Evolutionary conservation across 2,888 invertebrate genomes (phyloP).

Genomic region (Drosophila testacea): DNA sequence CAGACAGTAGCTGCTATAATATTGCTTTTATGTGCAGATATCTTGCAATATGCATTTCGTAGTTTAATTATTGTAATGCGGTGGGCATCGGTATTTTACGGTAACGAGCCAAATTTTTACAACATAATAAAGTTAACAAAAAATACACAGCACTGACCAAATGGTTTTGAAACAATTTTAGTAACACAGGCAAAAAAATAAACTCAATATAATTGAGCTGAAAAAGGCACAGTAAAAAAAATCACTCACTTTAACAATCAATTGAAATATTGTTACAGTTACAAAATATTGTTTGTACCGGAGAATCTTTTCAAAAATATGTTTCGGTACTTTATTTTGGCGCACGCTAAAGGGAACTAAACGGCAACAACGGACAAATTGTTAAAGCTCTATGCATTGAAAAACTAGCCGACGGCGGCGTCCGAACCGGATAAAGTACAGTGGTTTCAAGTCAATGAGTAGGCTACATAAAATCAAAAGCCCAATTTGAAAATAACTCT

Average conservation of each 20-base stretch:
- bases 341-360: conserved; percentile 73
- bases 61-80: no score
- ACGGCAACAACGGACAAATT: conserved; percentile 51
- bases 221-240: background rate
- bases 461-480: no score
- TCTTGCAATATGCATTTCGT: no score
- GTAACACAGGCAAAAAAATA: no score
- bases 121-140: no score
- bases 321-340: conserved; percentile 64
- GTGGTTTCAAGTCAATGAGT: conserved; percentile 11
- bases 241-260: background rate
- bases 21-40: no score
- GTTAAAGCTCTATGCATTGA: conserved; percentile 61
- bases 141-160: no score
- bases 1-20: no score
- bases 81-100: no score
- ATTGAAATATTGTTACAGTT: background rate
- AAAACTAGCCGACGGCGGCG: conserved; percentile 32
- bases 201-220: background rate
- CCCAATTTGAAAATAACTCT: no score
- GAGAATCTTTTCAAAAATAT: conserved; percentile 24
- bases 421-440: conserved; percentile 36
- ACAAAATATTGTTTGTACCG: background rate
- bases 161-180: no score
- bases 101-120: no score